These are phyloP conservation scores for Elysia chlorotica DNA, from an alignment of 1,140 invertebrate genomes.

Conservation along the genomic window DNA sequence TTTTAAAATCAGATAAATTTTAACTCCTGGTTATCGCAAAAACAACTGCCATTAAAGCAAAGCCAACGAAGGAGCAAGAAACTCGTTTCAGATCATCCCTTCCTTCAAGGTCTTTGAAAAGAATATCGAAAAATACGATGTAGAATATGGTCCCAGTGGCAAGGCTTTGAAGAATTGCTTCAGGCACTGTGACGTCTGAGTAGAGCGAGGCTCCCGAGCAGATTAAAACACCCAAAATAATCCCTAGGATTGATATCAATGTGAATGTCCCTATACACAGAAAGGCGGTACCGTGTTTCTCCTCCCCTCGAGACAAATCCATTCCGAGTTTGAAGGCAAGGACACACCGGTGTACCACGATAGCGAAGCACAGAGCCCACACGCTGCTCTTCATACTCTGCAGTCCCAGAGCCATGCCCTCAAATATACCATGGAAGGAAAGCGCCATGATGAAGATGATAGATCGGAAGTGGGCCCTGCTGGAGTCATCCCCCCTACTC, in stretches of 20 bases:
- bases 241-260: slow-evolving; percentile 70
- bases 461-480: slow-evolving; percentile 42
- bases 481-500: slow-evolving; percentile 36
- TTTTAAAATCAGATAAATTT: background rate
- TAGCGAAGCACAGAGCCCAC: slow-evolving; percentile 52
- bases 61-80: slow-evolving; percentile 53
- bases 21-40: slow-evolving; percentile 41
- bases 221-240: slow-evolving; percentile 69
- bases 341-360: slow-evolving; percentile 45
- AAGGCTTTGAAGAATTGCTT: slow-evolving; percentile 69
- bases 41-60: slow-evolving; percentile 50
- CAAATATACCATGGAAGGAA: slow-evolving; percentile 89
- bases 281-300: slow-evolving; percentile 64
- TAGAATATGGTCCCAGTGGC: slow-evolving; percentile 91
- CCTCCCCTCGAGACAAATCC: slow-evolving; percentile 60
- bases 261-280: slow-evolving; percentile 67
- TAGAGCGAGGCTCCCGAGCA: slow-evolving; percentile 56
- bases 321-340: slow-evolving; percentile 50
- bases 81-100: slow-evolving; percentile 52
- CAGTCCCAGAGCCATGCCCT: slow-evolving; percentile 83
- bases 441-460: slow-evolving; percentile 78
- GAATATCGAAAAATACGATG: slow-evolving; percentile 89
- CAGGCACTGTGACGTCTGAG: slow-evolving; percentile 59
- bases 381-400: slow-evolving; percentile 63
- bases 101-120: slow-evolving; percentile 68